Base-by-base conservation (phyloP, 2,888 invertebrate genomes). In the Meteorus colon region DNA sequence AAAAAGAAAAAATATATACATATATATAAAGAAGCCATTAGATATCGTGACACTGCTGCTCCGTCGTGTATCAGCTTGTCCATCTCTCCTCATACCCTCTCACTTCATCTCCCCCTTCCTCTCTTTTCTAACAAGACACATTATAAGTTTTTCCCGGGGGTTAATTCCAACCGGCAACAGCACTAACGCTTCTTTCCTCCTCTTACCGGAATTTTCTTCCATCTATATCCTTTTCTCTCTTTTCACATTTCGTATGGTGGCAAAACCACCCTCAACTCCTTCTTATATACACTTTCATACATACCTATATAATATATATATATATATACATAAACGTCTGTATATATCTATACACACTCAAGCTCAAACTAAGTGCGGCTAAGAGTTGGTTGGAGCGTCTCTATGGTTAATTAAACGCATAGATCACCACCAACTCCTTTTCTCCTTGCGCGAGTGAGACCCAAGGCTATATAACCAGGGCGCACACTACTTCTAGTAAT, bases 381-480 rank as follows among this genome's bases (percentile, higher is more conserved):
- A 86, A 85, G 87, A 87, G 86, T 87, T 82, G 82, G 85, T 84
- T 82, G 84, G 82, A 86, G 86, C 86, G 85, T 88, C 88, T 88
- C 86, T 87, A 87, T 87, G 87, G 88, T 88, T 88, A 88, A 88
- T 88, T 88, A 88, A 88, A 88, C 88, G 88, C 88, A 88, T 88
- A 88, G 87, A 88, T 88, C 88, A 88, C 87, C 82, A 79, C 82
- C 82, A 63, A 59, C 78, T 70, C 81, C 81, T 78, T 81, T 80
- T 81, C 66, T 71, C 78, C 77, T 75, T 77, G 16, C 24, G 62
- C 75, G 37, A 59, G 41, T 48, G 19, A 67, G 72, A 67, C 65
- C 68, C 37, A 29, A 34, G 45, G 66, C 34, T 63, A n/a, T 29
- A n/a, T 63, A 71, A 41, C 59, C 45, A 31, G 31, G 41, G 41